Base-by-base conservation (phyloP, 2,888 invertebrate species). In the Drosophila eohydei region DNA sequence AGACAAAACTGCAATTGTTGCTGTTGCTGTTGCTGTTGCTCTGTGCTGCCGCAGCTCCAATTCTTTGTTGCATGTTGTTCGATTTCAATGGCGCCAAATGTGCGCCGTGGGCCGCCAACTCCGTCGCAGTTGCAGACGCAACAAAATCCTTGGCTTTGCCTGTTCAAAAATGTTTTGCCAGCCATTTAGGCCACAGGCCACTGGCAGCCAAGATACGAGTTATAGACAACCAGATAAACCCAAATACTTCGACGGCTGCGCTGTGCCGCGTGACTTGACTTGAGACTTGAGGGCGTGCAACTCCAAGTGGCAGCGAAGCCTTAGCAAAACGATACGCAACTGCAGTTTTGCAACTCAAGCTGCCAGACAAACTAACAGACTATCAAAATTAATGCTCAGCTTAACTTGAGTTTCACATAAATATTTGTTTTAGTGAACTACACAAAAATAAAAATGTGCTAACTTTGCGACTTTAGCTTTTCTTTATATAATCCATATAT, bases 11-110 rank as follows among this genome's bases (percentile, higher is more conserved):
- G 54, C 43, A 67, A 62, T 68, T 68, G 76, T 52, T 60, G 60
- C 34, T 46, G 34, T 34, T 65, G 67, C 59, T 63, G 66, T 50
- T 56, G 60, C 30, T 16, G 30, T 6, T 26, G 50, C 48, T 26
- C 44, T 30, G 40, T 41, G 40, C 12, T 32, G 38, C 51, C 67
- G 68, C 66, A 74, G 80, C 72, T 86, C 71, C 84, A 81, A 68
- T 81, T 83, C 70, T 76, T 57, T 77, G 80, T 84, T 78, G 78
- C 88, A 83, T 88, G 83, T 86, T 80, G 72, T 65, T 83, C 78
- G 64, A 68, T 76, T 86, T 83, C 83, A 88, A 86, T 84, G 84
- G 84, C 84, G 84, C 84, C 84, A 88, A 86, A 86, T 83, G 78
- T 79, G 81, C 76, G 80, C 81, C 78, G 81, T 88, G 81, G 81